phyloP scores from a whole-genome alignment of 1,140 invertebrate species.

The Lethrus apterus region DNA sequence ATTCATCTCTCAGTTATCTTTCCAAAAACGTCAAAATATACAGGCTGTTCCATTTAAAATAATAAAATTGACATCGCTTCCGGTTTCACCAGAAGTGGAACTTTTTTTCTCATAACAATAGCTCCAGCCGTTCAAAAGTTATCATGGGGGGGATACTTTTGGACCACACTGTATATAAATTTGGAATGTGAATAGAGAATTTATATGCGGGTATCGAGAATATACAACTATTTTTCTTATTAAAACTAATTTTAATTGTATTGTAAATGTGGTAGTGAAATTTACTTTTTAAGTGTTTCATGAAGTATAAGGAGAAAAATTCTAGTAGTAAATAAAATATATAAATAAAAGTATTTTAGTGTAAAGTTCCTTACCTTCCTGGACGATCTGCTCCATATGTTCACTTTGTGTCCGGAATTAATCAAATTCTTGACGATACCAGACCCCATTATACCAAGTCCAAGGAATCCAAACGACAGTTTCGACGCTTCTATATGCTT shows the following conservation, averaged over 20 bases:
- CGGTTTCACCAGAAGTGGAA: too few relatives aligned
- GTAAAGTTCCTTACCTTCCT: conserved; percentile 69
- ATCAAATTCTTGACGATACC: conserved; percentile 93
- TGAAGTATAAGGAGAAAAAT: conserved; percentile 17
- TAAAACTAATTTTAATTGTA: conserved; percentile 20
- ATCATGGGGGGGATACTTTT: too few relatives aligned
- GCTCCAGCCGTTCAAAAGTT: too few relatives aligned
- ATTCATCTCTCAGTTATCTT: too few relatives aligned
- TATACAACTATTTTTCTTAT: conserved; percentile 20
- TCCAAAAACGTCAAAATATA: too few relatives aligned
- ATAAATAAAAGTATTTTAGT: conserved; percentile 1
- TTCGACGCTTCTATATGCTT: conserved; percentile 82
- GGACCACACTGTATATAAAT: too few relatives aligned
- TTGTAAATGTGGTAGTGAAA: conserved; percentile 2
- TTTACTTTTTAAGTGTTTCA: conserved; percentile 11
- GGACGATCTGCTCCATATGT: conserved; percentile 88
- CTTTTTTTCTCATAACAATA: too few relatives aligned
- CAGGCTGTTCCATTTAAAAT: too few relatives aligned
- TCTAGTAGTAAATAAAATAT: conserved; percentile 33
- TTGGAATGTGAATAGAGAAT: too few relatives aligned
- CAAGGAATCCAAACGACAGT: conserved; percentile 90
- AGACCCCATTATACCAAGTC: conserved; percentile 92
- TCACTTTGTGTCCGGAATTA: conserved; percentile 87
- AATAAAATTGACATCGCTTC: too few relatives aligned
- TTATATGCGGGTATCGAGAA: conserved; percentile 34